Evolutionary conservation across 2,888 invertebrate species (phyloP).

Genomic region (Amphipyra berbera): DNA sequence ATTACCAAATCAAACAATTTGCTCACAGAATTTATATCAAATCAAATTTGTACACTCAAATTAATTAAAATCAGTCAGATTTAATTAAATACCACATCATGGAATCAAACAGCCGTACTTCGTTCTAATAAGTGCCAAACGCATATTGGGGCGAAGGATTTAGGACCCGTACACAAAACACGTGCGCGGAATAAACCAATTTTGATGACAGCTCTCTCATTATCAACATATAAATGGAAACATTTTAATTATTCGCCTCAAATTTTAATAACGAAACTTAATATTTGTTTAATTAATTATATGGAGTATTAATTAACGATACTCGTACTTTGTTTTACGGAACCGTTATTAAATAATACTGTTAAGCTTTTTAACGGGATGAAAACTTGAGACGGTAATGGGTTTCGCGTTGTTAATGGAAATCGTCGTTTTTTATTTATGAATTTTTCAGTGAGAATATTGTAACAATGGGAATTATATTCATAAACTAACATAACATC

Average conservation of each 20-base stretch:
- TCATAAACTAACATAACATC: no score
- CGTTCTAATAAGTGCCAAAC: slow-evolving; percentile 5
- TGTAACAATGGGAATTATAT: no score
- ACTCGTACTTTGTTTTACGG: not conserved
- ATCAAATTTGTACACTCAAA: not conserved
- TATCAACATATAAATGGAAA: slow-evolving; percentile 6
- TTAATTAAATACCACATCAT: slow-evolving; percentile 1
- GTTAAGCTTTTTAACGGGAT: slow-evolving; percentile 4
- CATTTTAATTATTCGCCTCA: slow-evolving; percentile 12
- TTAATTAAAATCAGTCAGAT: slow-evolving; percentile 4
- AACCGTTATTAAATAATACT: not conserved
- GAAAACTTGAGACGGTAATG: not conserved
- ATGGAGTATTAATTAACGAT: slow-evolving; percentile 17
- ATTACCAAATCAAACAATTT: not conserved
- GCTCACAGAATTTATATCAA: not conserved
- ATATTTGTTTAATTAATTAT: slow-evolving; percentile 37
- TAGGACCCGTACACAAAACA: slow-evolving; percentile 1
- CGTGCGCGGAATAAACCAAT: slow-evolving; percentile 5
- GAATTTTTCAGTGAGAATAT: no score
- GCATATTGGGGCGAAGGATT: slow-evolving; percentile 3
- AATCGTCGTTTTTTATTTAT: no score
- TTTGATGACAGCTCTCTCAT: slow-evolving; percentile 20
- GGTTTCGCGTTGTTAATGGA: not conserved
- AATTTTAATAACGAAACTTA: slow-evolving; percentile 25
- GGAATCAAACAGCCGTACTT: not conserved